Evolutionary conservation across 2,113 vertebrate genomes (phyloP).

Genomic region (Prionailurus bengalensis): DNA sequence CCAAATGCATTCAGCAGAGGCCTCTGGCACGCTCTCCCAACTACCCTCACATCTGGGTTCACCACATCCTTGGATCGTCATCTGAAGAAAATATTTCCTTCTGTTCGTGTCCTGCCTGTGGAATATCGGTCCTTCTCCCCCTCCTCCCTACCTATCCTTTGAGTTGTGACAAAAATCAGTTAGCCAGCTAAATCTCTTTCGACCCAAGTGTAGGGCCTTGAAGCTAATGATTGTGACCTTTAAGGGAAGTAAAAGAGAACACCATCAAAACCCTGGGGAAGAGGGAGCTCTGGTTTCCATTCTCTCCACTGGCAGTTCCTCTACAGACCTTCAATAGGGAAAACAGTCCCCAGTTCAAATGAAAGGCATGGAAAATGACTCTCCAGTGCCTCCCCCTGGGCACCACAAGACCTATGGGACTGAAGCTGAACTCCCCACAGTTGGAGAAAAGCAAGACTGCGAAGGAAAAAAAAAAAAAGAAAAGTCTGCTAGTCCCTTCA

Average conservation of each 20-base stretch:
- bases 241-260: constrained; percentile 30
- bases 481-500: neutral
- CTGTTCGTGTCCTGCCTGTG: constrained; percentile 20
- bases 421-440: neutral
- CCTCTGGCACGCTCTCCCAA: neutral
- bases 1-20: neutral
- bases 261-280: neutral
- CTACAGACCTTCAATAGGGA: neutral
- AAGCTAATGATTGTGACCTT: constrained; percentile 56
- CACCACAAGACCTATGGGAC: fast-evolving
- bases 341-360: neutral
- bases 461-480: neutral
- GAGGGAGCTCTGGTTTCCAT: neutral
- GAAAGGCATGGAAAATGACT: neutral
- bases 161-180: constrained; percentile 37
- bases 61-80: neutral
- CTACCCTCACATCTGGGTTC: neutral
- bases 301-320: neutral
- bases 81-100: constrained; percentile 56
- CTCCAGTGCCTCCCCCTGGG: neutral
- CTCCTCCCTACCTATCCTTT: neutral
- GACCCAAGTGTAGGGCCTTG: neutral
- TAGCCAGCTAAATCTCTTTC: neutral
- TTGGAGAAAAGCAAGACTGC: neutral
- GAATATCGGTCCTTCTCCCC: neutral